Percentiles rank a stretch among this genome's conserved stretches.
Conservation (phyloP, 1,140 invertebrate species). For the Idris sp. region DNA sequence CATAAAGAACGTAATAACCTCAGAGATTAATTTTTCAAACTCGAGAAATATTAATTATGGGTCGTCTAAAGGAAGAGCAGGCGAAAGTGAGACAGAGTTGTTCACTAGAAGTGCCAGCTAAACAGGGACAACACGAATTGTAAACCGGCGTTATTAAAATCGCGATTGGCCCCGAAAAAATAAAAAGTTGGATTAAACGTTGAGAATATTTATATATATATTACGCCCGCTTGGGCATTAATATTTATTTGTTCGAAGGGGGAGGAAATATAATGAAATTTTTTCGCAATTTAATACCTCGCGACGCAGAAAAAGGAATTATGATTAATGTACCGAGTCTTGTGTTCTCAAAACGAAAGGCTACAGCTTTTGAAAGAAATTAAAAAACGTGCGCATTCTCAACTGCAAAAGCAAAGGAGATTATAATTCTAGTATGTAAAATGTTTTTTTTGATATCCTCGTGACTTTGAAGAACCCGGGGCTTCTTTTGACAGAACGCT, state of each 20-base stretch:
- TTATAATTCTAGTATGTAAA: conserved; percentile 41
- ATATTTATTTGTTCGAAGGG: conserved; percentile 41
- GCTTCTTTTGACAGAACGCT: conserved; percentile 20
- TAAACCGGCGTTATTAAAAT: conserved; percentile 55
- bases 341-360: conserved; percentile 40
- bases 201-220: conserved; percentile 44
- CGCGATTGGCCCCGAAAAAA: conserved; percentile 42
- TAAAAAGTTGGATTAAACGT: conserved; percentile 49
- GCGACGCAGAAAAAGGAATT: conserved; percentile 28
- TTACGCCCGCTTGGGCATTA: conserved; percentile 27
- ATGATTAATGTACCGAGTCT: conserved; percentile 52
- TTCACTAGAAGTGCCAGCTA: too few relatives aligned
- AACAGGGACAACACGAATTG: conserved; percentile 33
- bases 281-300: conserved; percentile 48
- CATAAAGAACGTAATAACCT: conserved; percentile 64
- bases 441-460: conserved; percentile 41
- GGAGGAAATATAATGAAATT: too few relatives aligned
- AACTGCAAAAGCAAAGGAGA: conserved; percentile 35
- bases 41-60: conserved; percentile 64
- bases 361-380: conserved; percentile 32
- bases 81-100: too few relatives aligned
- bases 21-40: conserved; percentile 63
- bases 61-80: conserved; percentile 28
- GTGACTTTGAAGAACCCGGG: conserved; percentile 20
- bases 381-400: conserved; percentile 28